These are phyloP conservation scores for Aethina tumida DNA, from an alignment of 1,140 invertebrate genomes.

Conservation along the genomic window DNA sequence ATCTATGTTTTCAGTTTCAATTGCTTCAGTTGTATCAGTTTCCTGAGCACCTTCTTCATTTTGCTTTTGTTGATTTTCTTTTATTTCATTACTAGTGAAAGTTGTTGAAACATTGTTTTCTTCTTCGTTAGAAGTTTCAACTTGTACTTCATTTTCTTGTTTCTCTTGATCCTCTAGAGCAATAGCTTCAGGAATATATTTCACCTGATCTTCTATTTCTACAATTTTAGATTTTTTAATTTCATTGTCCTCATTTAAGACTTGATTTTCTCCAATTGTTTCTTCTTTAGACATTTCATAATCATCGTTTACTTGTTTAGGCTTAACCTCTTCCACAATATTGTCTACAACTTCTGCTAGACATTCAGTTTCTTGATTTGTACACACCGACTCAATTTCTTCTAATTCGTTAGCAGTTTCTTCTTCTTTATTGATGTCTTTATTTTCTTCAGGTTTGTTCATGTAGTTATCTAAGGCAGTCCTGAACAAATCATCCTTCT, in stretches of 20 bases:
- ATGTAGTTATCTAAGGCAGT: too few species aligned
- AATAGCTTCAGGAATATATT: neutral
- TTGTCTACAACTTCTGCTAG: too few species aligned
- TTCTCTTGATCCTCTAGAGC: too few species aligned
- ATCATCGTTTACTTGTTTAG: too few species aligned
- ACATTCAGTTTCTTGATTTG: too few species aligned
- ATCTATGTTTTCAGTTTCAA: constrained; percentile 1
- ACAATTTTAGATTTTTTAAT: constrained; percentile 1
- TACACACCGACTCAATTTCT: too few species aligned
- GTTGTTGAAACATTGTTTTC: neutral
- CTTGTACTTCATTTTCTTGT: too few species aligned
- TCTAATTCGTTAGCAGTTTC: too few species aligned
- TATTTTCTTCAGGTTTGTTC: too few species aligned
- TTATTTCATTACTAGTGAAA: neutral
- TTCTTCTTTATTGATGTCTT: too few species aligned
- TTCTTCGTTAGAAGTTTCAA: neutral
- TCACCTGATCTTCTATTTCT: neutral
- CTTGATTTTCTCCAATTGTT: neutral
- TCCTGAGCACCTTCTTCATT: constrained; percentile 1
- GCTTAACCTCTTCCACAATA: too few species aligned
- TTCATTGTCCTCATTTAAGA: neutral
- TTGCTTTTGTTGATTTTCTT: neutral
- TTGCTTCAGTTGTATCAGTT: constrained; percentile 1
- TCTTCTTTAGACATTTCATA: neutral
- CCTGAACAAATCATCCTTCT: too few species aligned